A percentile compares a stretch with the other conserved stretches of the same genome.
Evolutionary conservation across 2,113 vertebrate genomes (phyloP).

Genomic region (Polypterus bichir): DNA sequence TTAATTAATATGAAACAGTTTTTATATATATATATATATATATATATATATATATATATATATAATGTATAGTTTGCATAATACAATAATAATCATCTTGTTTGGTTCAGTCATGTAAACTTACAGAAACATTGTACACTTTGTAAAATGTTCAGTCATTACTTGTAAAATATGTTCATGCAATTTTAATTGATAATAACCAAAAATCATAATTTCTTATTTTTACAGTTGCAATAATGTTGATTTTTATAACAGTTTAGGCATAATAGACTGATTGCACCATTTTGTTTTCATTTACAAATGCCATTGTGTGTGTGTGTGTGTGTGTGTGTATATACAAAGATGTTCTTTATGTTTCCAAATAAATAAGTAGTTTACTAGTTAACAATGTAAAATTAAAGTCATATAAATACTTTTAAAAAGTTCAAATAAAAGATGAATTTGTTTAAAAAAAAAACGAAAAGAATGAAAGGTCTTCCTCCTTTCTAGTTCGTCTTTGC

Average conservation of each 20-base stretch:
- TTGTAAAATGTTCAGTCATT: conserved; percentile 69
- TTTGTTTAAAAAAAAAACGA: conserved; percentile 1
- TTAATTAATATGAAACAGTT: conserved; percentile 48
- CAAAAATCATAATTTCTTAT: conserved; percentile 63
- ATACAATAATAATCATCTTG: conserved; percentile 45
- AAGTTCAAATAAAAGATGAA: conserved; percentile 12
- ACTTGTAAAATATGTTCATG: conserved; percentile 67
- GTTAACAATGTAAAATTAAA: conserved; percentile 21
- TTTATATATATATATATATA: conserved; percentile 36
- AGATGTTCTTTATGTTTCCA: conserved; percentile 15
- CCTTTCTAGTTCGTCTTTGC: too few relatives aligned
- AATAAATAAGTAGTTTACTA: conserved; percentile 18
- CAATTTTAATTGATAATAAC: conserved; percentile 64
- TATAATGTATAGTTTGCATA: conserved; percentile 37
- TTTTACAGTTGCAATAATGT: conserved; percentile 73
- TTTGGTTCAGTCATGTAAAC: conserved; percentile 55
- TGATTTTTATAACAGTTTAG: conserved; percentile 49
- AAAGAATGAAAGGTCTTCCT: too few relatives aligned
- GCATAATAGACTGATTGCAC: conserved; percentile 38
- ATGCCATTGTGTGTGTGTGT: neutral
- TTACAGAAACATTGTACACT: conserved; percentile 64
- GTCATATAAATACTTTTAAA: conserved; percentile 19
- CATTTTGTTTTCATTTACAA: conserved; percentile 17
- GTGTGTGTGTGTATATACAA: conserved; percentile 7
- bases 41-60: conserved; percentile 25